phyloP scores from a whole-genome alignment of 1,140 invertebrate genomes.

The Drosophila kurseongensis region DNA sequence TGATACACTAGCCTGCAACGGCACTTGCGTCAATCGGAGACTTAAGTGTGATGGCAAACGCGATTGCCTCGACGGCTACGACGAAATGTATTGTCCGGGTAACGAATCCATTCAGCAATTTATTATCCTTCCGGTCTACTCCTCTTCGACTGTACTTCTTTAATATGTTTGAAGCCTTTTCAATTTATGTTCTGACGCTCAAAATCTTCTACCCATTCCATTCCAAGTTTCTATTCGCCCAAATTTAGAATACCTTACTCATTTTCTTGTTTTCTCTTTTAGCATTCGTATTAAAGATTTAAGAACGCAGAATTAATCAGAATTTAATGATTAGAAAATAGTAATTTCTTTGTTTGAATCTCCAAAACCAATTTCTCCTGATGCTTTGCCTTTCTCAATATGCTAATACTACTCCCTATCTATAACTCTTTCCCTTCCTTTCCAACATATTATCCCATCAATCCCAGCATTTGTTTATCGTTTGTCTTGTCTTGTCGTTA shows the following conservation, averaged over 20 bases:
- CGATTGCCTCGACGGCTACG: slow-evolving; percentile 90
- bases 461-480: slow-evolving; percentile 11
- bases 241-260: background rate
- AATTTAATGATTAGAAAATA: no score
- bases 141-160: background rate
- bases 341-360: no score
- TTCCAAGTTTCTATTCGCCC: background rate
- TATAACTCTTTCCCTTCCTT: background rate
- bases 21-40: slow-evolving; percentile 53
- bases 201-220: background rate
- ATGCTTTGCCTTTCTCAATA: background rate
- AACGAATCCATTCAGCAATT: slow-evolving; percentile 52
- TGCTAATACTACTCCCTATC: background rate
- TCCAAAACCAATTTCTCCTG: background rate
- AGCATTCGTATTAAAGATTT: background rate
- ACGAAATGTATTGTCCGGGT: slow-evolving; percentile 88
- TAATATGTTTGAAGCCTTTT: background rate
- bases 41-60: slow-evolving; percentile 87
- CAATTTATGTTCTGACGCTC: no score
- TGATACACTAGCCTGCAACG: slow-evolving; percentile 51
- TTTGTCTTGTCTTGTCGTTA: slow-evolving; percentile 49
- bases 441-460: background rate
- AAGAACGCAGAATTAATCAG: no score
- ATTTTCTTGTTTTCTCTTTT: no score
- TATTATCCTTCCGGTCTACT: background rate